Base-by-base conservation (phyloP, 1,140 invertebrate species). In the Bombus pascuorum region DNA sequence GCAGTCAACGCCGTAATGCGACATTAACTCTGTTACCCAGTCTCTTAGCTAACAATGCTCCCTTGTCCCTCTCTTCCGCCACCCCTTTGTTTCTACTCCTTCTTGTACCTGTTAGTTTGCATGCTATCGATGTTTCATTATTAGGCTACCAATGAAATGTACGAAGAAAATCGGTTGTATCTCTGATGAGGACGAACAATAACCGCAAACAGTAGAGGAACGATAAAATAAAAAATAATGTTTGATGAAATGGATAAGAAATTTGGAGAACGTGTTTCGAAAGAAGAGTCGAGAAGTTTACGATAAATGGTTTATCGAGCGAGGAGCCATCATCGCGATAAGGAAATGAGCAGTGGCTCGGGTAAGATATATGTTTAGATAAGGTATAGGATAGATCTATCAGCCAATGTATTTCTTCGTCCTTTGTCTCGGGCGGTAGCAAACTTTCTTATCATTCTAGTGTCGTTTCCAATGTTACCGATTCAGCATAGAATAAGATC, bases 21-120 rank as follows among this genome's bases (percentile, higher is more conserved):
- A 93, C 92, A 94, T 93, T 93, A 94, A 94, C 92, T 92, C 85
- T 88, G 90, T 87, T 89, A 90, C 91, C 85, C 71, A 72, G 85
- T 91, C 88, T 90, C 91, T 86, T 90, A 90, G 90, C 79, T 42
- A 81, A 28, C 71, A 77, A 79, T 85, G 76, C 66, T 85, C 72
- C 75, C 86, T 79, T 70, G 68, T 85, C 86, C 87, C 78, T 70
- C 57, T 76, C 57, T 86, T 87, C 91, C 83, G 53, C 89, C 71
- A 37, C 86, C 84, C 85, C 81, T 91, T 87, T 91, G 86, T 85
- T 76, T 87, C 85, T 83, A 83, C 68, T 77, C 79, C 78, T 37
- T 90, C 76, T 59, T 81, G 62, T 42, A n/a, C 1, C 28, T 42
- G 44, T 22, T 28, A 37, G 25, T 22, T 32, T 9, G 57, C n/a